Base-by-base conservation (phyloP, 2,888 invertebrate species). In the Punctoribates punctum region DNA sequence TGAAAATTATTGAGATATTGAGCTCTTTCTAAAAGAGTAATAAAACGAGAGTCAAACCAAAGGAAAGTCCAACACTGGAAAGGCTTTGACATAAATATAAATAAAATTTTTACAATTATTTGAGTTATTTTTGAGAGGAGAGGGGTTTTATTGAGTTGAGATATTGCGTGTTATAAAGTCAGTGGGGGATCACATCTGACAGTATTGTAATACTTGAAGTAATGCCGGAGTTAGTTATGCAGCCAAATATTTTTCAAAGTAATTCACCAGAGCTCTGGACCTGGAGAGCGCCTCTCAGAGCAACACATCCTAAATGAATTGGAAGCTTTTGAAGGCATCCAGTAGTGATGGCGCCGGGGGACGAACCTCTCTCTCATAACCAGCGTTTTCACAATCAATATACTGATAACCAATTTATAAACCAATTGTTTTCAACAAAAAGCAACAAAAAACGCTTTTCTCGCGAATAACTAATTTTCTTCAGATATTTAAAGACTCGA, bases 281-380 rank as follows among this genome's bases (percentile, higher is more conserved):
- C 27, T 62, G 23, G 1, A 34, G 34, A 29, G 65, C 1, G 34
- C 38, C 65, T 65, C 65, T 65, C 38, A 9, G 8, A 25, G 20
- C 17, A 34, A 8, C 1, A 9, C 34, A 34, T n/a, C 27, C 34
- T 6, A 34, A 34, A 34, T 34, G 34, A 65, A 29, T 29, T 65
- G 17, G 25, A 34, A 29, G 34, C 38, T 38, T 25, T 38, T 20
- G n/a, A 65, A 23, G 65, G 65, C 65, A n/a, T 65, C 65, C 65
- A 65, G 65, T 65, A 65, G 65, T 20, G 65, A 65, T 65, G 65
- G 65, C 65, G 65, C 65, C 65, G 29, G 29, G 38, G 65, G 65
- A 65, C 29, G 65, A 34, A 65, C 65, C 9, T 8, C 34, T 13
- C 9, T 15, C 17, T 65, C 27, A 17, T 11, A 23, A 4, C n/a